Conservation (phyloP, 2,113 vertebrate genomes). For the Psettodes erumei region DNA sequence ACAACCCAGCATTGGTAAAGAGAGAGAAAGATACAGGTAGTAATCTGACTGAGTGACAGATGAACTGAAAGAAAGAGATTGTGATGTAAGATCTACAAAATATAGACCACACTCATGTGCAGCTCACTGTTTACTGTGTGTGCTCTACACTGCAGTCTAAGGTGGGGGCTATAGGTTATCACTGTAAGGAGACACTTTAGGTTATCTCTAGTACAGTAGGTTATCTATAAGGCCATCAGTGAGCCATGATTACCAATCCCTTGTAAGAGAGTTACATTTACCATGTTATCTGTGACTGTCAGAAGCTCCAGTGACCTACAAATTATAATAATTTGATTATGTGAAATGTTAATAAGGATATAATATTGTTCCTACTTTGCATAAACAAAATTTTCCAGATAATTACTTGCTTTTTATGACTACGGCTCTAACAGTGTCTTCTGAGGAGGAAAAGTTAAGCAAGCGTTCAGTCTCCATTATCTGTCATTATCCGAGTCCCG, state of each 20-base stretch:
- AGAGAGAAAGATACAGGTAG: background rate
- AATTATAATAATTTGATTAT: background rate
- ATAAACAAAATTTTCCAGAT: background rate
- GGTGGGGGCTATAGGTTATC: background rate
- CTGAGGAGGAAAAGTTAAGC: background rate
- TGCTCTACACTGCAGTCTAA: background rate
- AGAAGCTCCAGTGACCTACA: slow-evolving; percentile 5
- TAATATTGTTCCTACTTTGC: background rate
- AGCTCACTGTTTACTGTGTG: background rate
- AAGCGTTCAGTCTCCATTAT: slow-evolving; percentile 20
- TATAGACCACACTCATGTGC: background rate
- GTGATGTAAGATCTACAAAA: background rate
- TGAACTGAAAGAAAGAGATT: slow-evolving; percentile 4
- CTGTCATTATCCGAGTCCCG: slow-evolving; percentile 18
- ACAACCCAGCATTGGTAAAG: slow-evolving; percentile 11
- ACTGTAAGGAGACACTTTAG: slow-evolving; percentile 40
- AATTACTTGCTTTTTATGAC: background rate
- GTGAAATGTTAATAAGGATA: background rate
- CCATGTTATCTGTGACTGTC: slow-evolving; percentile 4
- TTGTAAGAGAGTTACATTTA: slow-evolving; percentile 32
- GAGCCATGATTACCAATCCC: slow-evolving; percentile 26
- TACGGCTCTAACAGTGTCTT: background rate
- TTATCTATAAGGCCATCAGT: slow-evolving; percentile 31
- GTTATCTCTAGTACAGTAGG: slow-evolving; percentile 35
- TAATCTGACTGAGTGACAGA: slow-evolving; percentile 14